phyloP scores from a whole-genome alignment of 2,113 vertebrate genomes.

The Arvicanthis niloticus region DNA sequence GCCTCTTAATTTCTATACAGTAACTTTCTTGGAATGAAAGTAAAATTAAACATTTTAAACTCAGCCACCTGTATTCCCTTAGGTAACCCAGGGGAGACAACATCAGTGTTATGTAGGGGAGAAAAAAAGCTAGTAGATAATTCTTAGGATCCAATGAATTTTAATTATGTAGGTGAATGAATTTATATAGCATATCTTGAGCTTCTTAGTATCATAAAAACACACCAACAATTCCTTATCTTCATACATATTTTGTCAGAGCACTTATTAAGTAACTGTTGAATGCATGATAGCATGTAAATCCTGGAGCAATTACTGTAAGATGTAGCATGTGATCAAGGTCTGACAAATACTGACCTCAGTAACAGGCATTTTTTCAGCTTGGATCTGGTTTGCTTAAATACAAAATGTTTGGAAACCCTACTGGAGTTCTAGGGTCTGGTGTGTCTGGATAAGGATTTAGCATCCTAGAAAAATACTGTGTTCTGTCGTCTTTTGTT shows the following conservation, averaged over 20 bases:
- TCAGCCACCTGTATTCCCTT: neutral
- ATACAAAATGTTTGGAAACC: neutral
- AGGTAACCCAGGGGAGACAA: neutral
- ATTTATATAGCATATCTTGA: slow-evolving; percentile 21
- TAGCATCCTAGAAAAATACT: slow-evolving; percentile 10
- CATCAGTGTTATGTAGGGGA: neutral
- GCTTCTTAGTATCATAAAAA: neutral
- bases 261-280: neutral
- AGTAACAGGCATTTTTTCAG: neutral
- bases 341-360: neutral
- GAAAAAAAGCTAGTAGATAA: neutral
- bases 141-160: neutral
- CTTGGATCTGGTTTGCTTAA: neutral
- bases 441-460: neutral
- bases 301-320: neutral
- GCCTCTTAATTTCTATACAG: neutral
- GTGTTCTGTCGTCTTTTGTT: neutral
- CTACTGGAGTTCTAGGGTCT: neutral
- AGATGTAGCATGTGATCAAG: neutral
- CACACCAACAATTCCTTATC: neutral
- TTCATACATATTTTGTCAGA: neutral
- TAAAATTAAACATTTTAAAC: slow-evolving; percentile 27
- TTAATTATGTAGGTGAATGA: neutral
- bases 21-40: slow-evolving; percentile 21
- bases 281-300: neutral